Percentiles rank a stretch among this genome's conserved stretches.
Conservation (phyloP, 2,797 vertebrate species). For the Pachyuromys duprasi region DNA sequence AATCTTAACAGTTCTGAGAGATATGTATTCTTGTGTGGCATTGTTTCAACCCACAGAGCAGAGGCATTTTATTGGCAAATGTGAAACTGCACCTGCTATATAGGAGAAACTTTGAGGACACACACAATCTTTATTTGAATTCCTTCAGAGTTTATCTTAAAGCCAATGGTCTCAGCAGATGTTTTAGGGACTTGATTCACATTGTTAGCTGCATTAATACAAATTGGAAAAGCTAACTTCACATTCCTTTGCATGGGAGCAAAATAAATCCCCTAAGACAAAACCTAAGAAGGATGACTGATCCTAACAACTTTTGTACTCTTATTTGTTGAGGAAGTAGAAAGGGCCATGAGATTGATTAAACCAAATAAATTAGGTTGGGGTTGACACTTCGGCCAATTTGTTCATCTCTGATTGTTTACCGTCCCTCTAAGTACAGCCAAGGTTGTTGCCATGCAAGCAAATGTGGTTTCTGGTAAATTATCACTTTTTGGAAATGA, state of each 20-base stretch:
- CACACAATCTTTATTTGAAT: slow-evolving; percentile 60
- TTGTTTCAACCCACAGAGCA: background rate
- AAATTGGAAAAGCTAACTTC: slow-evolving; percentile 58
- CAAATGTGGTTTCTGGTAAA: slow-evolving; percentile 75
- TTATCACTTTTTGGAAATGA: slow-evolving; percentile 85
- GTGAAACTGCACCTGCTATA: background rate
- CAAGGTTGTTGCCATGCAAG: slow-evolving; percentile 62
- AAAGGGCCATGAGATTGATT: slow-evolving; percentile 58
- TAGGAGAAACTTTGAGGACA: slow-evolving; percentile 22
- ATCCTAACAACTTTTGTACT: slow-evolving; percentile 65
- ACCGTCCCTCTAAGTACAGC: slow-evolving; percentile 65
- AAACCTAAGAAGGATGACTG: slow-evolving; percentile 60
- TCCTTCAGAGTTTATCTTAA: slow-evolving; percentile 66
- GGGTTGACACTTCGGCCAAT: slow-evolving; percentile 67
- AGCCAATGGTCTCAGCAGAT: slow-evolving; percentile 56
- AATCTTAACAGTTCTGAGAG: background rate
- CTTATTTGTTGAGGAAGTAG: slow-evolving; percentile 82
- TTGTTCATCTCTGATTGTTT: slow-evolving; percentile 78
- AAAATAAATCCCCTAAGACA: slow-evolving; percentile 54
- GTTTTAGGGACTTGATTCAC: slow-evolving; percentile 50
- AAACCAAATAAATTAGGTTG: slow-evolving; percentile 78
- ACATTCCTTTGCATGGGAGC: slow-evolving; percentile 67
- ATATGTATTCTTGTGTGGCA: background rate
- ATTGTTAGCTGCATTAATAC: slow-evolving; percentile 65
- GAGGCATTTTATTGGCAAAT: slow-evolving; percentile 10